phyloP scores from a whole-genome alignment of 64 coral and sea anemone species.

The Porites lutea region DNA sequence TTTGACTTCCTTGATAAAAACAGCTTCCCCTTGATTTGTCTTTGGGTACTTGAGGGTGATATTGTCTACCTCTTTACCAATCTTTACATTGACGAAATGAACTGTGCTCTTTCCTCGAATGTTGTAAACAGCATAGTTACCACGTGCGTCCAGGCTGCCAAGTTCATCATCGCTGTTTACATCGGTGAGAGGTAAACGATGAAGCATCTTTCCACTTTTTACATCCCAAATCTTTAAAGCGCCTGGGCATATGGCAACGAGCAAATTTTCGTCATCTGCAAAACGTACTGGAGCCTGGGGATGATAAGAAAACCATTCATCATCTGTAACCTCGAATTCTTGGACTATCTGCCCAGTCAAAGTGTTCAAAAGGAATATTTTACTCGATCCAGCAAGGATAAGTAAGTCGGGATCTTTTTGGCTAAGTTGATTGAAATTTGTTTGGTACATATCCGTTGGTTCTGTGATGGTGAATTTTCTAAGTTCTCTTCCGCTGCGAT shows the following conservation, averaged over 20 bases:
- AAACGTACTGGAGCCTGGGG: conserved; percentile 69
- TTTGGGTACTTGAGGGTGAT: conserved; percentile 58
- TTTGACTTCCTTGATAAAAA: conserved; percentile 77
- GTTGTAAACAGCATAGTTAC: conserved; percentile 69
- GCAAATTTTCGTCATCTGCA: conserved; percentile 78
- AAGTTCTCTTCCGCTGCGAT: conserved; percentile 67
- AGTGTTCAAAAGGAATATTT: conserved; percentile 79
- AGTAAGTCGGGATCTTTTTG: conserved; percentile 49
- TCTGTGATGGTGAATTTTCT: conserved; percentile 83
- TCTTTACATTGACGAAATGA: conserved; percentile 73
- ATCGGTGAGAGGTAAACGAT: conserved; percentile 77
- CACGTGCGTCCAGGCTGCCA: conserved; percentile 74
- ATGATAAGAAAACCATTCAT: conserved; percentile 87
- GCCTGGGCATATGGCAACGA: conserved; percentile 70
- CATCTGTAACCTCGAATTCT: conserved; percentile 72
- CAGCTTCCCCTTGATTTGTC: conserved; percentile 20
- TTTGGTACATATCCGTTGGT: conserved; percentile 60
- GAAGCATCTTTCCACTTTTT: conserved; percentile 52
- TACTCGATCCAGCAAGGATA: conserved; percentile 74
- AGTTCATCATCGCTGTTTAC: conserved; percentile 63
- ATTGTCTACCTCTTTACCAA: conserved; percentile 82
- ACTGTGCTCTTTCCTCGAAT: conserved; percentile 55
- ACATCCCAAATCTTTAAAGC: conserved; percentile 78
- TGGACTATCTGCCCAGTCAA: conserved; percentile 67
- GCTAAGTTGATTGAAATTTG: conserved; percentile 73